Percentiles rank a stretch among this genome's conserved stretches.
Conservation (phyloP, 92 coral and sea anemone genomes). For the Pocillopora grandis region DNA sequence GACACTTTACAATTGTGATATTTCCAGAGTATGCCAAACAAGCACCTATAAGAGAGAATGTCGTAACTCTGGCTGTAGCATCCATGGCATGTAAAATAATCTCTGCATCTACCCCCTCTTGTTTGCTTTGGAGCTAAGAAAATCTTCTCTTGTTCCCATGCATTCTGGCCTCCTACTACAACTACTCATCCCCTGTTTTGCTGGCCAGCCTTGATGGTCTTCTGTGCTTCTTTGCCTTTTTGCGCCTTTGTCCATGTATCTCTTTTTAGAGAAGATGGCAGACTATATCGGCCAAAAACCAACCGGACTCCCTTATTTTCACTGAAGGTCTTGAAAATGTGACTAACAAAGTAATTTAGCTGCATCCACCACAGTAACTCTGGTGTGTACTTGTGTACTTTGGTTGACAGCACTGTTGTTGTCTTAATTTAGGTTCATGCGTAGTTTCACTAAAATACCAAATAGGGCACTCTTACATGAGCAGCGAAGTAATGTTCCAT, state of each 20-base stretch:
- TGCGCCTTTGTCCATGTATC: constrained; percentile 38
- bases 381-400: no score
- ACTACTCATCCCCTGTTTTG: neutral
- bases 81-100: no score
- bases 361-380: no score
- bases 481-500: constrained; percentile 42
- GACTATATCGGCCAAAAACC: constrained; percentile 58
- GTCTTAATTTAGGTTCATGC: no score
- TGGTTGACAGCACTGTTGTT: no score
- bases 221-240: constrained; percentile 25
- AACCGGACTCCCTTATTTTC: constrained; percentile 49
- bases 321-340: constrained; percentile 40
- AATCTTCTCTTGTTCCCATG: constrained; percentile 46
- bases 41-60: no score
- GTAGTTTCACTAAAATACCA: constrained; percentile 18
- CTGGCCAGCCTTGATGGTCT: no score
- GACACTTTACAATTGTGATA: no score
- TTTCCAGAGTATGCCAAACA: no score
- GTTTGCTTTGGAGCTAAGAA: constrained; percentile 27
- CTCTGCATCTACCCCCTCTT: constrained; percentile 18
- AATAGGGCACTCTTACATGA: constrained; percentile 44
- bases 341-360: constrained; percentile 13
- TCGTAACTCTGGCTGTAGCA: no score
- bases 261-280: constrained; percentile 53
- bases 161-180: constrained; percentile 48